These are phyloP conservation scores for Craterocephalus amniculus DNA, from an alignment of 2,797 vertebrate species.

Conservation along the genomic window DNA sequence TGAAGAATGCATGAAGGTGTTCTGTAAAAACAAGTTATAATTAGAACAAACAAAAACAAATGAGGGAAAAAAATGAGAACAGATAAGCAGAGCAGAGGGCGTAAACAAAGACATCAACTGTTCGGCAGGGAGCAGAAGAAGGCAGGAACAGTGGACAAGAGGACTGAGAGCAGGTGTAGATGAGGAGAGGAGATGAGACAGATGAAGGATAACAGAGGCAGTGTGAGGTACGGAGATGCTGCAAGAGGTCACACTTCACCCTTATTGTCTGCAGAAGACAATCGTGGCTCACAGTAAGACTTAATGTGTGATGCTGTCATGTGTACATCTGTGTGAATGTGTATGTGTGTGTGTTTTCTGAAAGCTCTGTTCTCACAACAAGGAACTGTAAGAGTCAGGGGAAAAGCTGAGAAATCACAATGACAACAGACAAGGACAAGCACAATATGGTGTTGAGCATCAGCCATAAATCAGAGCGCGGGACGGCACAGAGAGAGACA, in stretches of 20 bases:
- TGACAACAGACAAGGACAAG: slow-evolving; percentile 30
- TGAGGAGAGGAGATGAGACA: slow-evolving; percentile 39
- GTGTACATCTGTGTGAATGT: slow-evolving; percentile 56
- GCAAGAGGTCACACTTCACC: slow-evolving; percentile 66
- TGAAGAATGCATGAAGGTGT: slow-evolving; percentile 1
- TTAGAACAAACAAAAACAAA: neutral
- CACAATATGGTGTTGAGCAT: slow-evolving; percentile 45
- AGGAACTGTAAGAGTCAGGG: slow-evolving; percentile 42
- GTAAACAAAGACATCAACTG: slow-evolving; percentile 46
- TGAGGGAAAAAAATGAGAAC: slow-evolving; percentile 20
- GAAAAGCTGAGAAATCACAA: slow-evolving; percentile 37
- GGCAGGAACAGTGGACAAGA: slow-evolving; percentile 23
- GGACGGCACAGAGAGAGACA: slow-evolving; percentile 22
- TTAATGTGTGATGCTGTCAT: slow-evolving; percentile 64
- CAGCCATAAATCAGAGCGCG: slow-evolving; percentile 29
- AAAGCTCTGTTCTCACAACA: slow-evolving; percentile 40
- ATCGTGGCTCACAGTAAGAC: slow-evolving; percentile 63
- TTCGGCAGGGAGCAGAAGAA: slow-evolving; percentile 29
- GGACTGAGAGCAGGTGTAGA: slow-evolving; percentile 53
- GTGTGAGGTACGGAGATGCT: slow-evolving; percentile 52
- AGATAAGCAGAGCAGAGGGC: slow-evolving; percentile 25
- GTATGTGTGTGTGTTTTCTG: slow-evolving; percentile 28
- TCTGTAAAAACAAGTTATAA: neutral
- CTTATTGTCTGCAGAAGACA: slow-evolving; percentile 74
- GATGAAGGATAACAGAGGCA: slow-evolving; percentile 60